Percentiles rank a stretch among this genome's conserved stretches.
phyloP scores from a whole-genome alignment of 2,797 vertebrate species.

The Catostomus latipinnis region DNA sequence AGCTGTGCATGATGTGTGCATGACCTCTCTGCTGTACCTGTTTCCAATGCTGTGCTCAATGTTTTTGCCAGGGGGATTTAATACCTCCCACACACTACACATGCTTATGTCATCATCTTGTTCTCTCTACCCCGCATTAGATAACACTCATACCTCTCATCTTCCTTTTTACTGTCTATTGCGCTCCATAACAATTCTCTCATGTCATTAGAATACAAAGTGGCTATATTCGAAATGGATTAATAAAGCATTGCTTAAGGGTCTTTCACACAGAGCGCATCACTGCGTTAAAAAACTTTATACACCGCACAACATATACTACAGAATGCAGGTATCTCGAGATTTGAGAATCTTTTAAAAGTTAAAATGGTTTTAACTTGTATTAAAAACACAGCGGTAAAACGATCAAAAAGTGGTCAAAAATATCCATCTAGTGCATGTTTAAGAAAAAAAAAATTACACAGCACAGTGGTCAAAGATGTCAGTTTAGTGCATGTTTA shows the following conservation, averaged over 20 bases:
- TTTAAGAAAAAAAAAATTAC: too few relatives aligned
- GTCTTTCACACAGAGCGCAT: neutral
- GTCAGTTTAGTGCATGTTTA: too few relatives aligned
- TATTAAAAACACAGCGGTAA: too few relatives aligned
- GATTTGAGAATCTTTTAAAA: too few relatives aligned
- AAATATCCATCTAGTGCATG: too few relatives aligned
- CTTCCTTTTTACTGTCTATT: neutral
- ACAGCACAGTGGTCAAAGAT: too few relatives aligned
- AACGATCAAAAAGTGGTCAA: too few relatives aligned
- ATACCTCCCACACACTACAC: slow-evolving; percentile 21
- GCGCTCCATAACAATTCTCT: neutral
- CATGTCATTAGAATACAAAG: neutral
- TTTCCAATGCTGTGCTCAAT: neutral
- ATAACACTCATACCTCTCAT: slow-evolving; percentile 11
- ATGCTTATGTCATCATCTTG: slow-evolving; percentile 36
- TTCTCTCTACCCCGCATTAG: slow-evolving; percentile 8
- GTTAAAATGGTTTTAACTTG: too few relatives aligned
- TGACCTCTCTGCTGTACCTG: slow-evolving; percentile 36
- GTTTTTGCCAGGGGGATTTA: slow-evolving; percentile 22
- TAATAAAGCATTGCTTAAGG: too few relatives aligned
- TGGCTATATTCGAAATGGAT: neutral
- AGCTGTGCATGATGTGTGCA: slow-evolving; percentile 23
- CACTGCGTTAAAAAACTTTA: too few relatives aligned
- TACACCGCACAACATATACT: too few relatives aligned
- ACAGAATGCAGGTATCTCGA: too few relatives aligned